Evolutionary conservation across 1,140 invertebrate genomes (phyloP), one percentile per base, ranked within the genome.

Genomic region (Xylocopa sonorina): DNA sequence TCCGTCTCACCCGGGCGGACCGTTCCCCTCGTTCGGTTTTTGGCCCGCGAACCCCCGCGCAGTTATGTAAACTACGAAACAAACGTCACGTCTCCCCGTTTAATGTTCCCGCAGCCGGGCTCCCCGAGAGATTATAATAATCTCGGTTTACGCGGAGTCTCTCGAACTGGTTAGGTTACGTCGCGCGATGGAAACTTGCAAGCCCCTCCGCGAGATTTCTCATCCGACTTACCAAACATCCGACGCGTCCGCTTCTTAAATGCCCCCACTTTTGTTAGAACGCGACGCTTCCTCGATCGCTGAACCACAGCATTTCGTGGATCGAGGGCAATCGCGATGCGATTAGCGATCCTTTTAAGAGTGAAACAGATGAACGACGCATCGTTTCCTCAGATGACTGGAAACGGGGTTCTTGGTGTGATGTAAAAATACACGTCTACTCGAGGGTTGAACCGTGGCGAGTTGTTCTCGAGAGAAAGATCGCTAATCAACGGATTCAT

Each of bases 91-190:
- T 92, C 90, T 91, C 85, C 82, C 86, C 88, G 89, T 92, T 92
- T 92, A 92, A 92, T 91, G 91, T 89, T 89, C 88, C 90, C 91
- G 88, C 90, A 92, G 90, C 91, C 91, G 90, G 87, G 90, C n/a
- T 90, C 89, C 90, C 88, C 87, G 85, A 88, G 91, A 92, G 91
- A 93, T 93, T 93, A 93, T 93, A 87, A 92, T 93, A 93, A 93
- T 93, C 91, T 92, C 87, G 88, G 89, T 92, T 93, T 92, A 92
- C 88, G 89, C 90, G 89, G 88, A 89, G 85, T 90, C 90, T 91
- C 89, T 85, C 87, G 78, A 83, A 89, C 85, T 89, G 88, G 89
- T 92, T 93, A 92, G 92, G 91, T 93, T 90, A n/a, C n/a, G n/a
- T n/a, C n/a, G n/a, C n/a, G 90, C 91, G 88, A 87, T 92, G 90